Percentiles rank a stretch among this genome's conserved stretches.
phyloP scores from a whole-genome alignment of 2,797 vertebrate species.

The Acanthurus leucopareius region DNA sequence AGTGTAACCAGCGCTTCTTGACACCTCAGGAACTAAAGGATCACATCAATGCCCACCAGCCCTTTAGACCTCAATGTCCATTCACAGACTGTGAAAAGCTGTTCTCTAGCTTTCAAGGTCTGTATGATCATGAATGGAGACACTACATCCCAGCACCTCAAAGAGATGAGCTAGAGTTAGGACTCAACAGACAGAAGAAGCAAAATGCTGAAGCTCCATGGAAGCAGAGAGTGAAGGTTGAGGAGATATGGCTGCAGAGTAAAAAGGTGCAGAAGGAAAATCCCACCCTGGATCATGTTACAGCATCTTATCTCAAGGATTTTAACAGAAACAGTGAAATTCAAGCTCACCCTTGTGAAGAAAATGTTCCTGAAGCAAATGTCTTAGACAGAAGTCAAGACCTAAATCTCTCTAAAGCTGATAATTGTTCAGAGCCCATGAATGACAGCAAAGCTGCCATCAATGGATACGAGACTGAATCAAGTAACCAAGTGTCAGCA shows the following conservation, averaged over 20 bases:
- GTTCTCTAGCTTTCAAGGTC: constrained; percentile 87
- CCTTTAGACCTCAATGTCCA: constrained; percentile 90
- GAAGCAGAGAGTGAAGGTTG: constrained; percentile 85
- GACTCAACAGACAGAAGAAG: constrained; percentile 22
- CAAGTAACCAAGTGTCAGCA: neutral
- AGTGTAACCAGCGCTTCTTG: constrained; percentile 90
- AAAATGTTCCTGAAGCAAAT: neutral
- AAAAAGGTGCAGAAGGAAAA: constrained; percentile 57
- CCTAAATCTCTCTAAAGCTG: neutral
- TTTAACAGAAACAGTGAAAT: neutral
- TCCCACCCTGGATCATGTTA: constrained; percentile 4
- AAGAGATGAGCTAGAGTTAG: constrained; percentile 61
- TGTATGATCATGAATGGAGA: constrained; percentile 93
- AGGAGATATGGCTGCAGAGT: constrained; percentile 83
- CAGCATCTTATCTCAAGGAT: neutral
- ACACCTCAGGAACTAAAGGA: constrained; percentile 88
- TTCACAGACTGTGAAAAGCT: constrained; percentile 90
- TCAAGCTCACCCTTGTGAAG: neutral
- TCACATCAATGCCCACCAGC: constrained; percentile 87
- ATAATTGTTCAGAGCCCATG: neutral
- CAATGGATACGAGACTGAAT: constrained; percentile 66
- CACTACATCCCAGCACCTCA: constrained; percentile 87
- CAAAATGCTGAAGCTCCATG: constrained; percentile 75
- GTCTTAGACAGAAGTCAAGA: constrained; percentile 3
- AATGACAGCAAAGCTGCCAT: constrained; percentile 23